A percentile compares a stretch with the other conserved stretches of the same genome.
Conservation (phyloP, 1,140 invertebrate species). For the Pectinophora gossypiella region DNA sequence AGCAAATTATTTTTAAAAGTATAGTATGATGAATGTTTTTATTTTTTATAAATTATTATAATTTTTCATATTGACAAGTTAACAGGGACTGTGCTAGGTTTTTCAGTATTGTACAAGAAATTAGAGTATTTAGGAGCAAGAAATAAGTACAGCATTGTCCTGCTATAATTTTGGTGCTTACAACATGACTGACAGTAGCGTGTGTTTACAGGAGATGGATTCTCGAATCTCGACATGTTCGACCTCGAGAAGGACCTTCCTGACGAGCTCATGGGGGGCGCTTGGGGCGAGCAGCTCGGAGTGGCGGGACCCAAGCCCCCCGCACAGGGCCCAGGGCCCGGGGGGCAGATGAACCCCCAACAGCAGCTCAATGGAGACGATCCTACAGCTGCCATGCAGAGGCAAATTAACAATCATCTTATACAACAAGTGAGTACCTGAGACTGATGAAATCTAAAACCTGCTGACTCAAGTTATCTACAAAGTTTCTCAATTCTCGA, state of each 20-base stretch:
- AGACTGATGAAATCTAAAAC: conserved; percentile 23
- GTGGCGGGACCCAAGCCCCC: conserved; percentile 81
- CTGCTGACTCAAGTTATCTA: no score
- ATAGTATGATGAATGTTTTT: no score
- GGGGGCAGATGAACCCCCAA: conserved; percentile 65
- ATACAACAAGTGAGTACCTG: conserved; percentile 78
- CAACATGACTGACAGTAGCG: no score
- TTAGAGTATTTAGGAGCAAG: no score
- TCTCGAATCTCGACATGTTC: conserved; percentile 88
- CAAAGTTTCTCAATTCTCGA: no score
- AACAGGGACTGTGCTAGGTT: no score
- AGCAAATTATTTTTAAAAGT: no score
- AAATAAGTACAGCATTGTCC: no score
- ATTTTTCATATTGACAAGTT: no score
- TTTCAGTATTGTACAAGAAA: no score
- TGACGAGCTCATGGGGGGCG: conserved; percentile 89
- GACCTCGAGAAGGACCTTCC: conserved; percentile 94
- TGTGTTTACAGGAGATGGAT: conserved; percentile 77
- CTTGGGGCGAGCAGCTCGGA: conserved; percentile 82
- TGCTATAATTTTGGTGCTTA: no score
- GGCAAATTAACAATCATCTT: conserved; percentile 80
- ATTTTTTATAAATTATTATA: no score
- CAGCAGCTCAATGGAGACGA: conserved; percentile 82
- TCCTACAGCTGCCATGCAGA: conserved; percentile 74
- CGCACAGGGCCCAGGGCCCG: conserved; percentile 85